phyloP scores from a whole-genome alignment of 2,888 invertebrate species.

The Lycaena phlaeas region DNA sequence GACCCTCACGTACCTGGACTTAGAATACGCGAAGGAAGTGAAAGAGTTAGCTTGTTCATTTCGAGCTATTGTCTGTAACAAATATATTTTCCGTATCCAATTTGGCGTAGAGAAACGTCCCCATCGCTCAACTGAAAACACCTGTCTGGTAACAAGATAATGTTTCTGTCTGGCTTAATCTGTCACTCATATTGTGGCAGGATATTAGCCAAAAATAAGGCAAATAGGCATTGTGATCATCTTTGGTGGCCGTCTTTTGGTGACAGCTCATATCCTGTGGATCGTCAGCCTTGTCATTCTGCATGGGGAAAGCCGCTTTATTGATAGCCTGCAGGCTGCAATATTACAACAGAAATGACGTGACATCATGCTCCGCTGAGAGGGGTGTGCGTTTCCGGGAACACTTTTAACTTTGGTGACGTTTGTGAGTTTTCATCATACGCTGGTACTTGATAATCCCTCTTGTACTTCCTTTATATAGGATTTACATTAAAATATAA shows the following conservation, averaged over 20 bases:
- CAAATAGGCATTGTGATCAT: too few relatives aligned
- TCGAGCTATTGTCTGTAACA: background rate
- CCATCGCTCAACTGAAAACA: too few relatives aligned
- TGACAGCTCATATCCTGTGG: too few relatives aligned
- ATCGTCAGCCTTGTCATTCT: background rate
- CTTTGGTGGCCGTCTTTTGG: too few relatives aligned
- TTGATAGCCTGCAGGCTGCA: conserved; percentile 6
- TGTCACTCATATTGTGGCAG: too few relatives aligned
- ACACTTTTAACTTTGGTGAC: background rate
- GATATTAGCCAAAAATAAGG: too few relatives aligned
- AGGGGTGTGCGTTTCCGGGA: conserved; percentile 18
- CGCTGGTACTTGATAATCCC: too few relatives aligned
- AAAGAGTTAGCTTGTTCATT: background rate
- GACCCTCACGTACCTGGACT: background rate
- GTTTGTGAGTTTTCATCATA: background rate
- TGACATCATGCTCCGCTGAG: conserved; percentile 16
- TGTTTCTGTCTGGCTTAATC: too few relatives aligned
- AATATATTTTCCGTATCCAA: background rate
- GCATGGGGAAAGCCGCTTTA: background rate
- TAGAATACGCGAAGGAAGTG: background rate
- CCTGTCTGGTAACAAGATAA: too few relatives aligned
- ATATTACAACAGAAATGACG: background rate
- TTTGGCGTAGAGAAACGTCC: background rate
- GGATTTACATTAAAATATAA: too few relatives aligned
- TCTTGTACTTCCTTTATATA: too few relatives aligned